Conservation (phyloP, 1,140 invertebrate genomes). For the Bombus vancouverensis region DNA sequence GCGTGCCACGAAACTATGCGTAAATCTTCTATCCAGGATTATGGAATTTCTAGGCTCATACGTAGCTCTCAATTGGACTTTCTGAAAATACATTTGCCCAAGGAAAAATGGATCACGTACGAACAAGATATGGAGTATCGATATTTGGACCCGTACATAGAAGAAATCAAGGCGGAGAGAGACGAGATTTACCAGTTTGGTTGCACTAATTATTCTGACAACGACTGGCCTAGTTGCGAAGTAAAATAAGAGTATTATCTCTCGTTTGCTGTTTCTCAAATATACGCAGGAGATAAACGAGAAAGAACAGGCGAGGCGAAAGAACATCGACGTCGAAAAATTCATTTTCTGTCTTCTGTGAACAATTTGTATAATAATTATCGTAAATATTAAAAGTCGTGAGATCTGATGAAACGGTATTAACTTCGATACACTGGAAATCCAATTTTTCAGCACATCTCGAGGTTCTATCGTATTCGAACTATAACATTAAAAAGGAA, state of each 20-base stretch:
- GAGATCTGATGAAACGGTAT: no score
- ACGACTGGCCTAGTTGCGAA: slow-evolving; percentile 20
- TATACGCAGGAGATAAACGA: not conserved
- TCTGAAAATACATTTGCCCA: slow-evolving; percentile 51
- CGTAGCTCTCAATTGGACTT: slow-evolving; percentile 49
- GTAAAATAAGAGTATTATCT: slow-evolving; percentile 7
- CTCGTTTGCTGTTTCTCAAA: not conserved
- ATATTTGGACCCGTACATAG: slow-evolving; percentile 45
- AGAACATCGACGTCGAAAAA: no score
- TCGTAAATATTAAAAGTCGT: no score
- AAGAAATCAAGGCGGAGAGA: slow-evolving; percentile 50
- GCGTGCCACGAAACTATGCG: not conserved
- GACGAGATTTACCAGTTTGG: slow-evolving; percentile 60
- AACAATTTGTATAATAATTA: no score
- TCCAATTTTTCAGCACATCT: not conserved
- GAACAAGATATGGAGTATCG: slow-evolving; percentile 61
- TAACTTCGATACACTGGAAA: no score
- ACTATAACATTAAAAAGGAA: not conserved
- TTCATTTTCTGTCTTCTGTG: no score
- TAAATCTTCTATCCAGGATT: not conserved
- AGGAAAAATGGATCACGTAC: slow-evolving; percentile 64
- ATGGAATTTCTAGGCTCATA: slow-evolving; percentile 52
- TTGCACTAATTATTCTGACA: slow-evolving; percentile 44
- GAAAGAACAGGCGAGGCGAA: not conserved
- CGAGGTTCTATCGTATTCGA: not conserved